phyloP scores from a whole-genome alignment of 1,140 invertebrate species.

The Cheumatopsyche charites region DNA sequence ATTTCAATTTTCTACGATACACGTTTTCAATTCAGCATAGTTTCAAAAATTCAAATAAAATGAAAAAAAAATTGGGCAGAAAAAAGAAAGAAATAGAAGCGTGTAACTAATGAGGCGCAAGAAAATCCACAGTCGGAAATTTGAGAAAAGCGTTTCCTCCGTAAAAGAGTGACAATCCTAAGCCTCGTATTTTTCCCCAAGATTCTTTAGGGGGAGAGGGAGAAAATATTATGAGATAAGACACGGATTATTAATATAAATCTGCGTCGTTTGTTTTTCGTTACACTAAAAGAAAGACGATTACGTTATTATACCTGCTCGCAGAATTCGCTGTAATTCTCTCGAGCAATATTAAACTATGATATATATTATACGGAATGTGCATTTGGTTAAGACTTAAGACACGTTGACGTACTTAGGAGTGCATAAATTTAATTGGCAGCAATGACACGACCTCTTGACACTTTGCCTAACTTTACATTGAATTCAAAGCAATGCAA shows the following conservation, averaged over 20 bases:
- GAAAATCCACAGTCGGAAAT: conserved; percentile 25
- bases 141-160: conserved; percentile 18
- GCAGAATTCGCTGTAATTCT: no score
- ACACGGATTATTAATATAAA: conserved; percentile 28
- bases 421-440: not conserved
- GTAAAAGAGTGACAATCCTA: conserved; percentile 24
- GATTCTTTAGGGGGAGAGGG: conserved; percentile 1
- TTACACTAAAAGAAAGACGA: conserved; percentile 14
- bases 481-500: not conserved
- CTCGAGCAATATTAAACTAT: not conserved
- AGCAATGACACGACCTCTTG: not conserved
- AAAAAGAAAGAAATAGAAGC: conserved; percentile 6
- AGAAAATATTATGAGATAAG: conserved; percentile 24
- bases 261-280: conserved; percentile 27
- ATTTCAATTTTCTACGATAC: no score
- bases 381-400: no score
- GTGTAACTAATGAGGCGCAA: conserved; percentile 27
- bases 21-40: not conserved
- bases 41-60: not conserved
- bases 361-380: not conserved
- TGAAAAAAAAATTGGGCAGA: not conserved
- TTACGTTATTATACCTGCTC: no score
- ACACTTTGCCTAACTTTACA: not conserved
- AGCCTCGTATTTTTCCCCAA: conserved; percentile 21
- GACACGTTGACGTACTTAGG: not conserved